Evolutionary conservation across 2,888 invertebrate species (phyloP).

Genomic region (Ornithoptera alexandrae): DNA sequence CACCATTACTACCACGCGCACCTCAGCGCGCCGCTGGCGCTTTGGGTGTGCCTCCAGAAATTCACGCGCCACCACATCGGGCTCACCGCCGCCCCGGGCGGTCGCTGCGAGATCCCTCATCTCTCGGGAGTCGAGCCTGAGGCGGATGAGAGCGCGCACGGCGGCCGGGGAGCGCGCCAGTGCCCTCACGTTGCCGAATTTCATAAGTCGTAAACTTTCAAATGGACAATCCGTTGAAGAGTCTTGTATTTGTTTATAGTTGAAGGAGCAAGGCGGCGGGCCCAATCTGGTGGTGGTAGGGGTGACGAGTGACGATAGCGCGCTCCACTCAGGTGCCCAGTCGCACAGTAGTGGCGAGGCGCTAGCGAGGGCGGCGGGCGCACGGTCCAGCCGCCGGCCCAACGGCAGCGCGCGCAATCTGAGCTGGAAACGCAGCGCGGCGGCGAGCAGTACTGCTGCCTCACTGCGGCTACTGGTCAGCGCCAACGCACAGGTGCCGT

Average conservation of each 20-base stretch:
- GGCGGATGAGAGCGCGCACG: conserved; percentile 47
- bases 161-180: conserved; percentile 52
- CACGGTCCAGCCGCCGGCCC: conserved; percentile 33
- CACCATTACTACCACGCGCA: conserved; percentile 52
- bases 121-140: conserved; percentile 44
- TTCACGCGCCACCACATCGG: conserved; percentile 42
- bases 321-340: conserved; percentile 41
- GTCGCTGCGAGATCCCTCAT: conserved; percentile 41
- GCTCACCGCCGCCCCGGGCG: conserved; percentile 37
- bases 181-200: conserved; percentile 53
- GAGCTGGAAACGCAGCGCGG: conserved; percentile 41
- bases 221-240: conserved; percentile 50
- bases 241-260: conserved; percentile 12
- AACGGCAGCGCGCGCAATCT: conserved; percentile 40
- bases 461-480: conserved; percentile 49
- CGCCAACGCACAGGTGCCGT: conserved; percentile 46
- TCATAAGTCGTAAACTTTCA: conserved; percentile 59
- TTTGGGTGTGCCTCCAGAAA: conserved; percentile 42
- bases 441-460: conserved; percentile 41
- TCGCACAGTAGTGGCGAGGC: conserved; percentile 44
- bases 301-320: conserved; percentile 23
- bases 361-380: conserved; percentile 26
- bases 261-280: conserved; percentile 53
- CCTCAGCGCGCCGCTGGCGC: conserved; percentile 40
- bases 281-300: conserved; percentile 36